Base-by-base conservation (phyloP, 2,797 vertebrate genomes). In the Sebastes itinus region DNA sequence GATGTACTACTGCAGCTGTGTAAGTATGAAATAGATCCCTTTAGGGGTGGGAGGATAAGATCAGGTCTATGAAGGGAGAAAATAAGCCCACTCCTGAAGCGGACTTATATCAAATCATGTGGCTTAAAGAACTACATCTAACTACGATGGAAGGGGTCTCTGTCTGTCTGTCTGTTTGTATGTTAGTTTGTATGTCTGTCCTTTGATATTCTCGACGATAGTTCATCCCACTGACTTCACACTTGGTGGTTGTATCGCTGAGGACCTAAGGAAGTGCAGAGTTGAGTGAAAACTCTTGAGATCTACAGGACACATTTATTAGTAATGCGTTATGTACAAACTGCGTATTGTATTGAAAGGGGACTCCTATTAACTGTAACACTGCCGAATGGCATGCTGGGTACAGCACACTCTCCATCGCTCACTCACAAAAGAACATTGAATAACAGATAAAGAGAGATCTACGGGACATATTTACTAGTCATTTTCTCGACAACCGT, bases 1-100 rank as follows among this genome's bases (percentile, higher is more conserved):
- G 75, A 90, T 89, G 87, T 72, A 84, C 87, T 87, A 1, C 81
- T 72, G 83, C 75, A 27, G 79, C 79, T 18, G 68, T 83, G 76
- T 74, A 64, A 78, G 54, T 88, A 75, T 86, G 82, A 89, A 78
- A 87, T 46, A 70, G 23, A 72, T 81, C 78, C 80, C 83, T 77
- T 27, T 70, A 76, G 78, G 77, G 73, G 38, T 10, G 4, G 27
- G 16, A 55, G 23, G 38, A 32, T 60, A 33, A 49, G 73, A 79
- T 75, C 63, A 78, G 63, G 56, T 81, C 82, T 78, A 14, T 32
- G 65, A 78, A 59, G 46, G 55, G 69, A 72, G 22, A 25, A 60
- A 6, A 38, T 2, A n/a, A 76, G 65, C 72, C 20, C 1, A 52
- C 25, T 55, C 32, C 58, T 22, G 23, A 3, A 42, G 12, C 9